phyloP scores from a whole-genome alignment of 2,113 vertebrate species.

The Sylvilagus bachmani region DNA sequence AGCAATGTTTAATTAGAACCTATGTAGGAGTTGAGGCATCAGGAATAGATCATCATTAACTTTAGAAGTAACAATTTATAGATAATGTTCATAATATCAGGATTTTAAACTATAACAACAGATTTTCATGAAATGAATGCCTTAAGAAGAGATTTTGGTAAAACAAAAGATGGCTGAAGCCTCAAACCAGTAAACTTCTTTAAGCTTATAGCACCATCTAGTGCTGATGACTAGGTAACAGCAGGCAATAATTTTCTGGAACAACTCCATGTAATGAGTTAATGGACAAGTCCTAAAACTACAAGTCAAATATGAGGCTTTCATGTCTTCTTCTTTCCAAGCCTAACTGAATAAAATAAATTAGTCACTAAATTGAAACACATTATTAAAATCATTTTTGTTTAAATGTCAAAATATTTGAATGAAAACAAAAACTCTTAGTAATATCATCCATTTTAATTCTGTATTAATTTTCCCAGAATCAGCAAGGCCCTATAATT shows the following conservation, averaged over 20 bases:
- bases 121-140: slow-evolving; percentile 61
- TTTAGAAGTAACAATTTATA: slow-evolving; percentile 66
- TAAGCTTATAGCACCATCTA: slow-evolving; percentile 84
- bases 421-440: slow-evolving; percentile 45
- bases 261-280: neutral
- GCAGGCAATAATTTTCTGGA: neutral
- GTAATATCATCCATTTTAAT: neutral
- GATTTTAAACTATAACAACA: slow-evolving; percentile 58
- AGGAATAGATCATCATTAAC: slow-evolving; percentile 53
- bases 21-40: neutral
- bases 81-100: slow-evolving; percentile 43
- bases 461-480: slow-evolving; percentile 41
- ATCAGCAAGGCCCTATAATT: neutral
- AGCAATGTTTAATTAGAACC: slow-evolving; percentile 61
- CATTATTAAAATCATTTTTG: neutral
- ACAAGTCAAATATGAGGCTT: neutral
- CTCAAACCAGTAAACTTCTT: neutral
- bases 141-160: slow-evolving; percentile 45
- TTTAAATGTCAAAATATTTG: slow-evolving; percentile 40
- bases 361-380: neutral
- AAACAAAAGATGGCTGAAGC: slow-evolving; percentile 72
- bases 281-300: neutral
- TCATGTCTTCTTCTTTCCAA: neutral
- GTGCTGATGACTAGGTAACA: slow-evolving; percentile 53
- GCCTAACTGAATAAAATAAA: slow-evolving; percentile 23